Evolutionary conservation across 2,888 invertebrate species (phyloP), one percentile per base, ranked within the genome.

Genomic region (Brenthis ino): DNA sequence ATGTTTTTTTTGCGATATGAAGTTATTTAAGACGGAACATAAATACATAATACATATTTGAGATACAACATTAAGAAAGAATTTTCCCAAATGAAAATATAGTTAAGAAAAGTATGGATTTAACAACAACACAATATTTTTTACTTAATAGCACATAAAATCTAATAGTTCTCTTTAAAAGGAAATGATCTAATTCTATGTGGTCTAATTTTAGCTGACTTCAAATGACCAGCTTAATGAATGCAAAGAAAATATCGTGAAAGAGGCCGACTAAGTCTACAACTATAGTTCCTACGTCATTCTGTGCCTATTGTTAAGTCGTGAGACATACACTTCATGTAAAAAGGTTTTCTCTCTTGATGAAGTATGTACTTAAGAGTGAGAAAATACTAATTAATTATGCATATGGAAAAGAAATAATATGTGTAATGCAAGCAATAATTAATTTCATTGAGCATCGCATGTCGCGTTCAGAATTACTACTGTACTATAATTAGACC

Each of bases 401-500:
- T 5, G 51, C 50, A 68, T 60, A 68, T 60, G 51, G 60, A 53
- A 66, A 67, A 68, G 57, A 57, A 57, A 69, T 69, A 57, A 56
- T 69, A 64, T 53, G 57, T 51, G 53, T 71, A 74, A 67, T 72
- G 61, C 58, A 67, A 66, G 68, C 71, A 72, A 75, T 77, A 76
- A 80, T 76, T 78, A 76, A 77, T 79, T 80, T 80, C 76, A 81
- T 80, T 76, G 76, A 79, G 79, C 82, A 75, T 82, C 81, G 80
- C 79, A 77, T 84, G 83, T 77, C 80, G 82, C 77, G 82, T 80
- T 82, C 80, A 81, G 80, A 77, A 74, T 76, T 77, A 80, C 77
- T 77, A 79, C 71, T 73, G 76, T 74, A 78, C 83, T 87, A 87
- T 87, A 85, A 86, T 86, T 87, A 86, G 84, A 85, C 69, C 77